These are phyloP conservation scores for Dipus sagitta DNA, from an alignment of 2,797 vertebrate genomes.

Conservation along the genomic window DNA sequence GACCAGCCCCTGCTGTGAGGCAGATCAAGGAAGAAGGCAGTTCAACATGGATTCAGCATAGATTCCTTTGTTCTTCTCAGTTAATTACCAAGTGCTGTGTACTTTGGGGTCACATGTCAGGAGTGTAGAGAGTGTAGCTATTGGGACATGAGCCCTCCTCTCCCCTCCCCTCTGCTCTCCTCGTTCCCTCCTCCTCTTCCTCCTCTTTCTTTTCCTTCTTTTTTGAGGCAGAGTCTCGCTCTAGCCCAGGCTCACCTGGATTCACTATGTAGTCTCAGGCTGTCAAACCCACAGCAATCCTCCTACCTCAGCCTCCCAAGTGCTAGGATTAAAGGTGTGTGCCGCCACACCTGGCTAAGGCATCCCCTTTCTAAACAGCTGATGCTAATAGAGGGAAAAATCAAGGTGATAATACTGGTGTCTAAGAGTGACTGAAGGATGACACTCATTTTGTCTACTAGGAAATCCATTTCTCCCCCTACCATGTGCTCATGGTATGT, in stretches of 20 bases:
- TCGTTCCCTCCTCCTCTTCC: no score
- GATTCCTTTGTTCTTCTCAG: constrained; percentile 64
- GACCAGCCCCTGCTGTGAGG: constrained; percentile 46
- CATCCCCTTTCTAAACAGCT: constrained; percentile 24
- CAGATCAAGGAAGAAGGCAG: constrained; percentile 40
- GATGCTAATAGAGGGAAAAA: not conserved
- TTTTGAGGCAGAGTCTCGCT: no score
- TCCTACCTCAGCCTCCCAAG: no score
- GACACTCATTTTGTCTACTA: not conserved
- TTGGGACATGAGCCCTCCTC: constrained; percentile 44
- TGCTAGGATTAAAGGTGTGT: no score
- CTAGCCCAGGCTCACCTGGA: no score
- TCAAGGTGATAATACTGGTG: not conserved
- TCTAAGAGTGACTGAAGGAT: not conserved
- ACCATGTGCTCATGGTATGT: not conserved
- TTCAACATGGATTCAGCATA: constrained; percentile 36
- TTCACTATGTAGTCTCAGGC: no score
- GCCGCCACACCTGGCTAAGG: no score
- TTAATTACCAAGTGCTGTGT: constrained; percentile 42
- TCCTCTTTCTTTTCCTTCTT: no score
- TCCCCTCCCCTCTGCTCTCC: no score
- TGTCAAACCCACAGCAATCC: no score
- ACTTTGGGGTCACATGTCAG: constrained; percentile 65
- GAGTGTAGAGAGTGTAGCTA: constrained; percentile 58
- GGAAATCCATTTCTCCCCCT: not conserved